A percentile compares a stretch with the other conserved stretches of the same genome.
phyloP scores from a whole-genome alignment of 1,140 invertebrate species.

The Theocolax elegans region DNA sequence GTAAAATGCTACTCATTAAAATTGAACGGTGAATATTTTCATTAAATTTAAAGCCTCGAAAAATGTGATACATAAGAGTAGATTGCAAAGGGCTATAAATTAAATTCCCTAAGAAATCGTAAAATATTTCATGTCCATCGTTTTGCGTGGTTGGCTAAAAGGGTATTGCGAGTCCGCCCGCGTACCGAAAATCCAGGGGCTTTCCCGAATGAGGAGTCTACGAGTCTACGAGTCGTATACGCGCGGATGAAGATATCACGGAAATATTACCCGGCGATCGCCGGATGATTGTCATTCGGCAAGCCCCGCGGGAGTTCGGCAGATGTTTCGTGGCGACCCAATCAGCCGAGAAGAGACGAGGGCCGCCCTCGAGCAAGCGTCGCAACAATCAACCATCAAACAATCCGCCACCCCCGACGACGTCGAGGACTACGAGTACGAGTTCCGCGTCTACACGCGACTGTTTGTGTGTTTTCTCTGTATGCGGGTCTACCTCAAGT shows the following conservation, averaged over 20 bases:
- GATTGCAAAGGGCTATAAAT: no score
- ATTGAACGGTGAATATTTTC: no score
- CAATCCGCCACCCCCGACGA: conserved; percentile 56
- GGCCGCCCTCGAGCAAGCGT: conserved; percentile 56
- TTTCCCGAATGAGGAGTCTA: background rate
- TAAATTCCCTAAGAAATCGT: no score
- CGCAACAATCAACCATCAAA: conserved; percentile 67
- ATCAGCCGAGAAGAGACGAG: conserved; percentile 55
- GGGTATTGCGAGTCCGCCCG: background rate
- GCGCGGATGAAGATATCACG: conserved; percentile 62
- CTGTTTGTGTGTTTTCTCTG: conserved; percentile 22
- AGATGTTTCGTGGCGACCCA: conserved; percentile 68
- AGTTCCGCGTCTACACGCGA: conserved; percentile 5
- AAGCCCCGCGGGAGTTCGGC: conserved; percentile 66
- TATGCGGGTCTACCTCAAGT: conserved; percentile 46
- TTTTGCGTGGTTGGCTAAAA: no score
- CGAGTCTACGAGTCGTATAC: background rate
- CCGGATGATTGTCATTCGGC: conserved; percentile 63
- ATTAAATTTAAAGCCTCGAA: no score
- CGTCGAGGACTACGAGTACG: conserved; percentile 27
- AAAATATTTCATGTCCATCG: no score
- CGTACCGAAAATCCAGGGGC: background rate
- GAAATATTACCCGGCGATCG: conserved; percentile 65
- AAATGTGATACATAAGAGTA: no score
- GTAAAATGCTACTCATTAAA: no score